phyloP scores from a whole-genome alignment of 2,888 invertebrate genomes.

The Oligia strigilis region DNA sequence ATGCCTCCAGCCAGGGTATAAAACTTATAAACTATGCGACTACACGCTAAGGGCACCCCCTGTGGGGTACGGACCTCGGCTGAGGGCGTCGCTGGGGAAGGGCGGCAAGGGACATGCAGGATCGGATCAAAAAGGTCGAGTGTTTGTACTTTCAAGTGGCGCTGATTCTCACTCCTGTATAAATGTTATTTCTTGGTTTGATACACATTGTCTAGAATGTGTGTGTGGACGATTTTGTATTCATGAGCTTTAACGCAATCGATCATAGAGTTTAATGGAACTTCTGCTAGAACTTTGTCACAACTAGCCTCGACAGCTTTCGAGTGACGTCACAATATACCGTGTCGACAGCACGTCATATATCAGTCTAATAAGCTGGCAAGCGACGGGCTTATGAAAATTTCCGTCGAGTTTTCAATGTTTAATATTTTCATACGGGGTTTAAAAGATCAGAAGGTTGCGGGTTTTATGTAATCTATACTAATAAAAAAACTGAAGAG shows the following conservation, averaged over 20 bases:
- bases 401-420: not conserved
- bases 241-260: not conserved
- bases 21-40: too few relatives aligned
- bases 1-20: too few relatives aligned
- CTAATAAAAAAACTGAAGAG: too few relatives aligned
- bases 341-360: constrained; percentile 25
- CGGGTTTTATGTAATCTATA: not conserved
- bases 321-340: constrained; percentile 15
- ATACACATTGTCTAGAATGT: not conserved
- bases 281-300: constrained; percentile 22
- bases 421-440: not conserved
- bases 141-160: not conserved
- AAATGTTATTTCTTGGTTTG: too few relatives aligned
- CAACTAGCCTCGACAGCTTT: not conserved
- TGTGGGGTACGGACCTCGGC: too few relatives aligned
- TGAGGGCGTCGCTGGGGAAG: not conserved
- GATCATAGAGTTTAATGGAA: constrained; percentile 3
- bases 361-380: constrained; percentile 15
- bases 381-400: constrained; percentile 20
- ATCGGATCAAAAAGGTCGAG: not conserved
- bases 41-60: too few relatives aligned
- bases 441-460: not conserved
- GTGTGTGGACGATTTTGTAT: not conserved
- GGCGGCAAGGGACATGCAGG: not conserved
- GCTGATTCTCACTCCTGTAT: too few relatives aligned